Conservation (phyloP, 2,888 invertebrate genomes). For the Agonopterix heracliana region DNA sequence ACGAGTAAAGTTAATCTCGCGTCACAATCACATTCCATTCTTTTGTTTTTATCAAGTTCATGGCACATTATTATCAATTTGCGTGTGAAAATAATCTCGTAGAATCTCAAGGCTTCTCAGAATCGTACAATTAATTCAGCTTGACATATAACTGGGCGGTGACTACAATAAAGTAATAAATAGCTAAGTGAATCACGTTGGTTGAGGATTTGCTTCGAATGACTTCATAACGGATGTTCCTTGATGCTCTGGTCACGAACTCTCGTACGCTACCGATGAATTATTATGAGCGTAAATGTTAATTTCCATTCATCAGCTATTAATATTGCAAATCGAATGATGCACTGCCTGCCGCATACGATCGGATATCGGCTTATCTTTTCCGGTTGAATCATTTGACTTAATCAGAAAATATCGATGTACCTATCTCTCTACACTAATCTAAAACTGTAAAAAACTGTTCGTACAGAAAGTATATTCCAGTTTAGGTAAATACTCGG, state of each 20-base stretch:
- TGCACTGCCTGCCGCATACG: no score
- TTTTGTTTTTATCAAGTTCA: constrained; percentile 8
- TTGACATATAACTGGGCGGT: constrained; percentile 26
- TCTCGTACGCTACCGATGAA: constrained; percentile 6
- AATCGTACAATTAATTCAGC: constrained; percentile 17
- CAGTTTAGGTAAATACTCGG: no score
- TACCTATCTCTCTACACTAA: no score
- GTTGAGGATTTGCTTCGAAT: constrained; percentile 17
- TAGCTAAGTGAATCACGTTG: constrained; percentile 29
- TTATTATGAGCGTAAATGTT: constrained; percentile 1
- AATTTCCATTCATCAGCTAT: not conserved
- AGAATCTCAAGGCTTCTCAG: constrained; percentile 12
- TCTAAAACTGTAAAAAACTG: no score
- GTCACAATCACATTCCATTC: constrained; percentile 4
- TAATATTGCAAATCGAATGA: not conserved
- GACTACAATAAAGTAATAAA: constrained; percentile 28
- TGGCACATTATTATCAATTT: not conserved
- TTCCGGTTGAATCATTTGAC: no score
- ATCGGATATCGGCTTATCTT: no score
- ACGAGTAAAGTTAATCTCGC: not conserved
- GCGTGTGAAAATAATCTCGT: constrained; percentile 8
- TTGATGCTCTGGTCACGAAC: constrained; percentile 31
- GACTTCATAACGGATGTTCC: constrained; percentile 36
- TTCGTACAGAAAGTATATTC: no score
- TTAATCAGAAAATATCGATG: no score